Evolutionary conservation across 2,888 invertebrate genomes (phyloP).

Genomic region (Tethea ocularis): DNA sequence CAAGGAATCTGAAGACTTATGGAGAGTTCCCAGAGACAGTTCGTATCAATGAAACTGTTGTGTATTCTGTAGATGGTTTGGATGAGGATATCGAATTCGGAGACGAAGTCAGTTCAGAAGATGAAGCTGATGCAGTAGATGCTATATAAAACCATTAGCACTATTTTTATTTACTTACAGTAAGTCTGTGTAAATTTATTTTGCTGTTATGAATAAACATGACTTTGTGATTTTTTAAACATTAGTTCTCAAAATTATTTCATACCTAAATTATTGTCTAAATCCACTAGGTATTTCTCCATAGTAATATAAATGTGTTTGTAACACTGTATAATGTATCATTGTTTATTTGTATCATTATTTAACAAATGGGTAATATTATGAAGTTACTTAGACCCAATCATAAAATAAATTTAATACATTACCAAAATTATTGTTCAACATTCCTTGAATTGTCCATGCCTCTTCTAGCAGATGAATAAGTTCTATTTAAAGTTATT

Average conservation of each 20-base stretch:
- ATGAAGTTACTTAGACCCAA: constrained; percentile 18
- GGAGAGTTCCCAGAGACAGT: constrained; percentile 99
- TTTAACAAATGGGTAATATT: neutral
- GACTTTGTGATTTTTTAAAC: constrained; percentile 62
- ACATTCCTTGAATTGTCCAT: constrained; percentile 70
- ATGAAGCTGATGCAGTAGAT: constrained; percentile 91
- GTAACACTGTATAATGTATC: constrained; percentile 33
- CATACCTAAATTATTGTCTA: constrained; percentile 47
- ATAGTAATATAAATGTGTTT: constrained; percentile 45
- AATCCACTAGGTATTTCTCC: constrained; percentile 42
- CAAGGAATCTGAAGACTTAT: constrained; percentile 98
- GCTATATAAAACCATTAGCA: constrained; percentile 79
- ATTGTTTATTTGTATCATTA: constrained; percentile 16
- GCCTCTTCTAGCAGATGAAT: constrained; percentile 31
- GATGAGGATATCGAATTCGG: constrained; percentile 99
- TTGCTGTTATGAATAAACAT: constrained; percentile 72
- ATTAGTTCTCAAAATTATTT: constrained; percentile 64
- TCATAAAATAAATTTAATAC: constrained; percentile 29
- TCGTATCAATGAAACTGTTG: constrained; percentile 98
- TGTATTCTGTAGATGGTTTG: constrained; percentile 96
- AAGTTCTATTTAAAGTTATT: constrained; percentile 45
- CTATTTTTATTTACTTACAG: constrained; percentile 65
- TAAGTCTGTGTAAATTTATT: constrained; percentile 81
- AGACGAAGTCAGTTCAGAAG: constrained; percentile 96
- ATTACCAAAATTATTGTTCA: constrained; percentile 50